Evolutionary conservation across 2,797 vertebrate species (phyloP).

Genomic region (Ceryle rudis): DNA sequence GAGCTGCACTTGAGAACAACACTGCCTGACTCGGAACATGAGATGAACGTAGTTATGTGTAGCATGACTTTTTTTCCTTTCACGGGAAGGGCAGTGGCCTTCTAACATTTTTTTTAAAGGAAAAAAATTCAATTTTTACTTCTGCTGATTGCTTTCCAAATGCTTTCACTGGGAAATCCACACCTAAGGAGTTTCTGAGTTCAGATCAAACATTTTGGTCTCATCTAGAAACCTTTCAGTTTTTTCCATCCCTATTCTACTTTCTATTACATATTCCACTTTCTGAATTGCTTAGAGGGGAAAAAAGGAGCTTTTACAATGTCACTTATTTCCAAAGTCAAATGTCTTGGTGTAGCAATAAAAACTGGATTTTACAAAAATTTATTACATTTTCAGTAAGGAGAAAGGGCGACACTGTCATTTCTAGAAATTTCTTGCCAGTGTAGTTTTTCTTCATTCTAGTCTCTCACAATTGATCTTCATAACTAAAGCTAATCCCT

Average conservation of each 20-base stretch:
- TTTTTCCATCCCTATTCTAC: background rate
- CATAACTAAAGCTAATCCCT: conserved; percentile 49
- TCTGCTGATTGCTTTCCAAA: rapidly evolving
- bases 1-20: background rate
- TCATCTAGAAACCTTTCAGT: background rate
- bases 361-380: background rate
- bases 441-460: conserved; percentile 70
- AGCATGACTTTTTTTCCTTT: background rate
- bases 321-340: background rate
- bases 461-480: conserved; percentile 73
- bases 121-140: background rate
- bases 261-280: background rate
- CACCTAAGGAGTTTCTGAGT: background rate
- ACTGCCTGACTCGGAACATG: background rate
- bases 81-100: background rate
- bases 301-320: background rate
- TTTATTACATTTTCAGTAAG: background rate
- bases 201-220: background rate
- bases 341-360: background rate
- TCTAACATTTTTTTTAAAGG: background rate
- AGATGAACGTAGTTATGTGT: background rate
- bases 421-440: conserved; percentile 7
- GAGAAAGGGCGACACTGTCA: background rate
- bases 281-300: background rate
- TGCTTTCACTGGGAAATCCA: background rate